phyloP scores from a whole-genome alignment of 2,113 vertebrate genomes.

The Arenaria interpres region DNA sequence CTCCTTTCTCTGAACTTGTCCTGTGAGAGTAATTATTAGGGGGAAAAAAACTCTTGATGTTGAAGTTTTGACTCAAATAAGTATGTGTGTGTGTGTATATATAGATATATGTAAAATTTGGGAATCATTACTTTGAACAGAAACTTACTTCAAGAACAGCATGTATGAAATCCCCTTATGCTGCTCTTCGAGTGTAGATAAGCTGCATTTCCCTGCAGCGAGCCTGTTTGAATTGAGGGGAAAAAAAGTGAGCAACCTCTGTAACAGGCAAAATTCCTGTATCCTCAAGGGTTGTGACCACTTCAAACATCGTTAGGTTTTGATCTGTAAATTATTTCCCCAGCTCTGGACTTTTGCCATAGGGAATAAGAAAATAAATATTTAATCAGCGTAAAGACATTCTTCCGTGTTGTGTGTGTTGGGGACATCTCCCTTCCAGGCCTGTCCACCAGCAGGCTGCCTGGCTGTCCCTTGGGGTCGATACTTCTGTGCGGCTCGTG shows the following conservation, averaged over 20 bases:
- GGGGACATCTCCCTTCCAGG: neutral
- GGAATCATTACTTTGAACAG: neutral
- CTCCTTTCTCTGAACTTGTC: neutral
- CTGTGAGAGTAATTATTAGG: neutral
- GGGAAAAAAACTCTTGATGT: neutral
- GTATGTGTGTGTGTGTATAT: neutral
- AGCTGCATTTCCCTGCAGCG: neutral
- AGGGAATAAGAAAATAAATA: neutral
- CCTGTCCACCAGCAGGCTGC: neutral
- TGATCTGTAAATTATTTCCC: neutral
- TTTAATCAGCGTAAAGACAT: rapidly evolving
- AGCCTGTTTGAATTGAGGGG: neutral
- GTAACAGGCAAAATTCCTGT: neutral
- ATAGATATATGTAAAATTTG: neutral
- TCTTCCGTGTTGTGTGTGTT: neutral
- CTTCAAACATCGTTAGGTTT: neutral
- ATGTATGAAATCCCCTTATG: neutral
- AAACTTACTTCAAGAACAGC: neutral
- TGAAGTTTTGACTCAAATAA: neutral
- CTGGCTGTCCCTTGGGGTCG: neutral
- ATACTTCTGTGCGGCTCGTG: neutral
- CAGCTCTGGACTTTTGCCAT: neutral
- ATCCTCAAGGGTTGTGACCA: neutral
- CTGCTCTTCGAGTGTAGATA: neutral
- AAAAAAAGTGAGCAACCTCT: neutral